These are phyloP conservation scores for fruit fly (Drosophila melanogaster) DNA, from an alignment of 1,140 invertebrate genomes.

Conservation along the genomic window DNA sequence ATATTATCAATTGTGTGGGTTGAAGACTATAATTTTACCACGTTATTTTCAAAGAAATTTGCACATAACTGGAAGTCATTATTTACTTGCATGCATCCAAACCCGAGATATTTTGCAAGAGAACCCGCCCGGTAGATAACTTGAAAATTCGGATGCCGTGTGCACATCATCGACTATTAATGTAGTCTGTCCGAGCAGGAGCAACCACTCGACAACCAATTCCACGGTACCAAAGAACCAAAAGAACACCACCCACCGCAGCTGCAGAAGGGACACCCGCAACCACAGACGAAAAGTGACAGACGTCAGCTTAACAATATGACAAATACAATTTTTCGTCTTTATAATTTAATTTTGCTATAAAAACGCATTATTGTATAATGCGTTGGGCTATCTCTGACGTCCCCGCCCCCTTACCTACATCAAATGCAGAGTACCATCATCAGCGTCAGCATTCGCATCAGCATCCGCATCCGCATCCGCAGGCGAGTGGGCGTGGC, in stretches of 20 bases:
- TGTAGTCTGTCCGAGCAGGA: neutral
- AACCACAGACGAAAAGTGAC: conserved; percentile 59
- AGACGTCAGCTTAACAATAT: conserved; percentile 81
- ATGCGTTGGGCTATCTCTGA: conserved; percentile 56
- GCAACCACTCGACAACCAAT: neutral
- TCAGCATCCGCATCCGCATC: conserved; percentile 25
- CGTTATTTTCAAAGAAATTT: no score
- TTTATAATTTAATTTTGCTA: conserved; percentile 76
- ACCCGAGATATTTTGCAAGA: no score
- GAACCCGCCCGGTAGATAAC: no score
- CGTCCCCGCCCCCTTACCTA: conserved; percentile 1
- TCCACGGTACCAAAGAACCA: conserved; percentile 11
- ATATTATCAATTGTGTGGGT: no score
- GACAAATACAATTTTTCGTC: conserved; percentile 83
- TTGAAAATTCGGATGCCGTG: conserved; percentile 1
- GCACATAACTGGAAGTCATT: no score
- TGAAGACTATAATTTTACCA: no score
- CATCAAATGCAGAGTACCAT: conserved; percentile 22
- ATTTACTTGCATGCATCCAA: no score
- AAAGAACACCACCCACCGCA: conserved; percentile 6
- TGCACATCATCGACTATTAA: no score
- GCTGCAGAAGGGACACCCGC: conserved; percentile 31
- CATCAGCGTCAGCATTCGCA: conserved; percentile 23
- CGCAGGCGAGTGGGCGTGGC: conserved; percentile 47
- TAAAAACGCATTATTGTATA: conserved; percentile 79